Percentiles rank a stretch among this genome's conserved stretches.
Conservation (phyloP, 1,140 invertebrate genomes). For the Laodelphax striatellus region DNA sequence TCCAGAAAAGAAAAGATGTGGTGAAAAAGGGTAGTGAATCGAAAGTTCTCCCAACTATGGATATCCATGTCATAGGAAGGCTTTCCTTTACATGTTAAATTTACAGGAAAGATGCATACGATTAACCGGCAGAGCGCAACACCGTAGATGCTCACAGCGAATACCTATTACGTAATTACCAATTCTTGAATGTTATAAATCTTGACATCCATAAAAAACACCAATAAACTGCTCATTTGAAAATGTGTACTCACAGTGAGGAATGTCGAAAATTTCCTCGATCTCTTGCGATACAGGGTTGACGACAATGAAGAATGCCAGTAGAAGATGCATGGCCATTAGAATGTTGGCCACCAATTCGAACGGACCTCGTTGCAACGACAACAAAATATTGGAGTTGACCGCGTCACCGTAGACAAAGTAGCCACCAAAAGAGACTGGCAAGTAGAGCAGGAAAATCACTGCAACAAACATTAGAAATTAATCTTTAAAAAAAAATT, state of each 20-base stretch:
- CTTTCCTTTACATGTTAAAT: no score
- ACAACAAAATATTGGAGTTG: slow-evolving; percentile 39
- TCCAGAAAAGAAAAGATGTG: no score
- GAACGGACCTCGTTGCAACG: slow-evolving; percentile 34
- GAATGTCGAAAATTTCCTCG: slow-evolving; percentile 51
- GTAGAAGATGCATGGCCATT: slow-evolving; percentile 46
- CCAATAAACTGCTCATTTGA: neutral
- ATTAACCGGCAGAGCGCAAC: no score
- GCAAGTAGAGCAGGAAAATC: slow-evolving; percentile 43
- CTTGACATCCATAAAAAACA: neutral
- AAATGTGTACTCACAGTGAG: slow-evolving; percentile 39
- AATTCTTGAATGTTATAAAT: no score
- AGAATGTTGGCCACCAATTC: slow-evolving; percentile 42
- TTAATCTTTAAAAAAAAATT: neutral
- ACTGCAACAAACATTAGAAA: slow-evolving; percentile 31
- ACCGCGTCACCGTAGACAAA: slow-evolving; percentile 44
- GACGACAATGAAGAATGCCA: slow-evolving; percentile 51
- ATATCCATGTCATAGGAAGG: no score
- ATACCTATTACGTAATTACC: no score
- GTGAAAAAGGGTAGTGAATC: no score
- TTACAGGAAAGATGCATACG: no score
- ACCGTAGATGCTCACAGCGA: no score
- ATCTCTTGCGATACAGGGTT: slow-evolving; percentile 56
- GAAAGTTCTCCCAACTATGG: no score
- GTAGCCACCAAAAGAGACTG: slow-evolving; percentile 43